Evolutionary conservation across 1,140 invertebrate genomes (phyloP), one percentile per base, ranked within the genome.

Genomic region (Drosophila triauraria): DNA sequence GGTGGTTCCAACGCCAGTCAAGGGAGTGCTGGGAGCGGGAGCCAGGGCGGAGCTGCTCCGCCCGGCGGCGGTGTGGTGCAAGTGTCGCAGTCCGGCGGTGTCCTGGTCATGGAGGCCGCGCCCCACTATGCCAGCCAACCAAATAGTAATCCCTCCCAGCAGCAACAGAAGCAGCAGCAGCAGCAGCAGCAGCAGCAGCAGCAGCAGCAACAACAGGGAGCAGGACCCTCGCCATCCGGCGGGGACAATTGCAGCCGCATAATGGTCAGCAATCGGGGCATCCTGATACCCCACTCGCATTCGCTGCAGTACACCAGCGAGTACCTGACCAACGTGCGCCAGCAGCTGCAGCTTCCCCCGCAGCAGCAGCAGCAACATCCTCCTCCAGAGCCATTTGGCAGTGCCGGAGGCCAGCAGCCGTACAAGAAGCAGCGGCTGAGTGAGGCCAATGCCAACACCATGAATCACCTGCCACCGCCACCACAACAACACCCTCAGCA

Each of bases 351-450:
- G 44, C 79, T 74, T 1, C 77, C 65, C 25, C 87, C 67, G n/a
- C 80, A 77, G 20, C 82, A 75, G 13, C 82, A 75, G 12, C 80
- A 86, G n/a, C 82, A 80, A 35, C 84, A 78, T 27, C 87, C 77
- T 50, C 86, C 86, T 42, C 79, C 91, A 7, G 92, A 93, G 75
- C 82, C 82, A 2, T 76, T 82, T 38, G 87, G 62, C 59, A 80
- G 50, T 12, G 65, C 96, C 59, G 46, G 58, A 12, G 50, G 63
- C 68, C 70, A 74, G 38, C 96, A 96, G 69, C 95, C 96, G 53
- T 96, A 96, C 93, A 97, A 97, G 92, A 97, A 97, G 91, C 96
- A 98, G 72, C 94, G 96, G 12, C 93, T 97, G 38, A 94, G 94
- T 17, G 96, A 96, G 54, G 80, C 93, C 8, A 94, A 88, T 57